These are phyloP conservation scores for Nasonovia ribisnigri DNA, from an alignment of 2,888 invertebrate genomes.

Conservation along the genomic window DNA sequence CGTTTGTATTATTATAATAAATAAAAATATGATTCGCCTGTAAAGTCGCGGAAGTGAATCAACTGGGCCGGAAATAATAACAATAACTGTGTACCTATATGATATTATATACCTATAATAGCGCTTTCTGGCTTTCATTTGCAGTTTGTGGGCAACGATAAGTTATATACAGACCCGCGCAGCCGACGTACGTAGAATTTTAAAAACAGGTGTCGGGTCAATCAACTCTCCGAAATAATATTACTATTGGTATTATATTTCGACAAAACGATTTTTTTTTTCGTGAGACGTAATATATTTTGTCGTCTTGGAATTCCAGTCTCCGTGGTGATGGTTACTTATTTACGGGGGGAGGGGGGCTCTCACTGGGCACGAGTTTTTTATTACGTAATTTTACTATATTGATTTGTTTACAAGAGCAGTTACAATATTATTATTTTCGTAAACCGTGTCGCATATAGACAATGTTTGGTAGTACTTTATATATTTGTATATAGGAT, in stretches of 20 bases:
- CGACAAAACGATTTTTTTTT: not conserved
- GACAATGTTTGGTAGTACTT: not conserved
- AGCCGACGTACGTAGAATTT: not conserved
- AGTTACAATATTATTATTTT: not conserved
- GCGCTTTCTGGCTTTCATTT: not conserved
- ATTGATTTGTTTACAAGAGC: not conserved
- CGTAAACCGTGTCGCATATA: not conserved
- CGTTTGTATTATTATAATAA: not conserved
- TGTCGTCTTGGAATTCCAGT: not conserved
- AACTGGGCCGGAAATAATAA: not conserved
- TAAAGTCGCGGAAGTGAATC: no score
- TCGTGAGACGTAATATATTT: not conserved
- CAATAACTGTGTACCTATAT: no score
- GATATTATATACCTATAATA: not conserved
- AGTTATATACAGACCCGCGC: not conserved
- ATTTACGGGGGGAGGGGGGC: not conserved
- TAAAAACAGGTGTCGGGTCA: constrained; percentile 8
- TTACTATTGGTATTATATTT: not conserved
- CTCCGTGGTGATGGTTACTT: not conserved
- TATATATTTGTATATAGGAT: not conserved
- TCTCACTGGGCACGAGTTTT: not conserved
- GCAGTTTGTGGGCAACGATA: not conserved
- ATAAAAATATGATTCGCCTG: no score
- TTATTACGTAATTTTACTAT: not conserved
- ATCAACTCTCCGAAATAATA: constrained; percentile 25